phyloP scores from a whole-genome alignment of 2,888 invertebrate genomes.

The Dichetophora obliterata region DNA sequence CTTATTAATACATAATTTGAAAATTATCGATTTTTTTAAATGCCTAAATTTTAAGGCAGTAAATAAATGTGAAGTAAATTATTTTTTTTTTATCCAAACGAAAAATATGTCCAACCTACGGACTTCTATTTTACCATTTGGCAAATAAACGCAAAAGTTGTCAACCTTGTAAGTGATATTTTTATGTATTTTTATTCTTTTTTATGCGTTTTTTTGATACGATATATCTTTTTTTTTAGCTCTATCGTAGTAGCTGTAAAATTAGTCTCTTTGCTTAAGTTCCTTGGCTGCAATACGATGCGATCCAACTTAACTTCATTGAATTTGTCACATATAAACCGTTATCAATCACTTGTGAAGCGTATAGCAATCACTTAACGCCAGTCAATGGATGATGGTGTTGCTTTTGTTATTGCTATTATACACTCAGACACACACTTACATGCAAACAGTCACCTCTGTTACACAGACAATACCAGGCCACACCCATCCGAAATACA shows the following conservation, averaged over 20 bases:
- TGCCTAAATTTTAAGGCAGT: no score
- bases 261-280: neutral
- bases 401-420: neutral
- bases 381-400: neutral
- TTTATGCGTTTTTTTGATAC: neutral
- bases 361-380: constrained; percentile 14
- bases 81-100: neutral
- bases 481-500: neutral
- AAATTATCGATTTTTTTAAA: no score
- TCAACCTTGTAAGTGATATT: neutral
- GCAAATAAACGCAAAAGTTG: no score
- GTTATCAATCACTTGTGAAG: constrained; percentile 34
- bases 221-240: no score
- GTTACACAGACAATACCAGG: neutral
- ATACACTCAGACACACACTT: neutral
- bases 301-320: constrained; percentile 18
- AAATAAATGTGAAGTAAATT: neutral
- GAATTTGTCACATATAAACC: constrained; percentile 27
- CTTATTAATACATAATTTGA: no score
- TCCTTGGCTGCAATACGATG: neutral
- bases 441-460: neutral
- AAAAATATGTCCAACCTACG: no score
- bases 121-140: no score
- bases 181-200: neutral
- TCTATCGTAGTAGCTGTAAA: no score